phyloP scores from a whole-genome alignment of 1,140 invertebrate genomes.

The Orius laevigatus region DNA sequence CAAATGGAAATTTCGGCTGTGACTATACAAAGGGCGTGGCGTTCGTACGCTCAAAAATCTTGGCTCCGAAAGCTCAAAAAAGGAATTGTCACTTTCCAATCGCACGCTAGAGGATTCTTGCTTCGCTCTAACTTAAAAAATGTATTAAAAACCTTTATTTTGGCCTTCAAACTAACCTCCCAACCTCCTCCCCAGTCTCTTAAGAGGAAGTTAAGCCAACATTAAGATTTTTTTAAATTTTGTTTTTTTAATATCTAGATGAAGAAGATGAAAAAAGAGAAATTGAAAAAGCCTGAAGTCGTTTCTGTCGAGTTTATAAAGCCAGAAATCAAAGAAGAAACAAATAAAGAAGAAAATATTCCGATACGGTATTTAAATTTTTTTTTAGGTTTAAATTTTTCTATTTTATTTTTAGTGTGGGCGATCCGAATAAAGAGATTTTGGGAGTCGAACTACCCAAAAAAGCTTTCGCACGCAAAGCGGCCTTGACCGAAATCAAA shows the following conservation, averaged over 20 bases:
- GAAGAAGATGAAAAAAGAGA: constrained; percentile 2
- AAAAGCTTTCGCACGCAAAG: constrained; percentile 6
- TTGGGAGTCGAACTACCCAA: constrained; percentile 9
- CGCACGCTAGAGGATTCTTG: constrained; percentile 43
- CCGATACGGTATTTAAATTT: not conserved
- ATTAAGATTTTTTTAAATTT: no score
- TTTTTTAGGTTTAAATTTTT: constrained; percentile 5
- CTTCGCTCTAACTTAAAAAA: constrained; percentile 19
- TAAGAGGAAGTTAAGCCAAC: no score
- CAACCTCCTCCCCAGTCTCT: no score
- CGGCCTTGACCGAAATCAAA: no score
- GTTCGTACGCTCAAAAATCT: constrained; percentile 41
- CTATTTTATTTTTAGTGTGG: constrained; percentile 25
- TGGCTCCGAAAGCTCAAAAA: constrained; percentile 47
- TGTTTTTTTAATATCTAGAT: no score
- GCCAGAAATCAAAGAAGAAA: no score
- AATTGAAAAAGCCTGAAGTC: constrained; percentile 5
- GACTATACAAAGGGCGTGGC: constrained; percentile 61
- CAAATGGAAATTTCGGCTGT: constrained; percentile 38
- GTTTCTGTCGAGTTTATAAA: not conserved
- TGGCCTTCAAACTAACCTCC: no score
- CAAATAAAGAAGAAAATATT: no score
- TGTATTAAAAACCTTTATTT: no score
- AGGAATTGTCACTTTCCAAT: constrained; percentile 51
- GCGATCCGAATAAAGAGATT: constrained; percentile 27